A percentile compares a stretch with the other conserved stretches of the same genome.
Conservation (phyloP, 2,888 invertebrate species). For the Branchellion lobata region DNA sequence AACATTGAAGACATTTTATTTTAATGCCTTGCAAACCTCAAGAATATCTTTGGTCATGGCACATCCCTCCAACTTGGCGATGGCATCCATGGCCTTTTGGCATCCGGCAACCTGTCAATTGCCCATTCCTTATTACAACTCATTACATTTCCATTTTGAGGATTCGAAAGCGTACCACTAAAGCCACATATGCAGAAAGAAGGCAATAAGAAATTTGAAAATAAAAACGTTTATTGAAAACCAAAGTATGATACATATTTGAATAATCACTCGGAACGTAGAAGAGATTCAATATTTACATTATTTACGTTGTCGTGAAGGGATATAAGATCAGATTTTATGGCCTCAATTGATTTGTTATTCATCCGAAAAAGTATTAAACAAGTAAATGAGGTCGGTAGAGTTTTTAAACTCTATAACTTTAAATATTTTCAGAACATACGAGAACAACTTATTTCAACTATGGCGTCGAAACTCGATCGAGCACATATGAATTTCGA, state of each 20-base stretch:
- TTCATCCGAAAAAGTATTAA: constrained; percentile 18
- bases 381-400: not conserved
- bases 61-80: constrained; percentile 16
- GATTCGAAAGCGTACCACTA: too few relatives aligned
- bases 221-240: constrained; percentile 1
- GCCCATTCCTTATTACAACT: not conserved
- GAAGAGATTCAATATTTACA: constrained; percentile 16
- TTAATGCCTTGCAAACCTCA: not conserved
- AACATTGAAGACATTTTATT: constrained; percentile 1
- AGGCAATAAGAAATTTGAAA: not conserved
- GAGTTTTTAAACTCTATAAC: constrained; percentile 13
- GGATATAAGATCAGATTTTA: constrained; percentile 36
- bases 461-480: constrained; percentile 30
- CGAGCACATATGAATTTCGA: not conserved
- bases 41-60: constrained; percentile 5
- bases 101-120: not conserved
- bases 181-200: too few relatives aligned
- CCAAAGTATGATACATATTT: not conserved
- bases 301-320: constrained; percentile 33
- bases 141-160: too few relatives aligned
- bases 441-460: not conserved
- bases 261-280: not conserved
- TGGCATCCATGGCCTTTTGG: constrained; percentile 13
- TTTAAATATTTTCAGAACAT: constrained; percentile 4
- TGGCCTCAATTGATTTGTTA: constrained; percentile 33